Evolutionary conservation across 2,888 invertebrate species (phyloP).

Genomic region (Eristalinus aeneus): DNA sequence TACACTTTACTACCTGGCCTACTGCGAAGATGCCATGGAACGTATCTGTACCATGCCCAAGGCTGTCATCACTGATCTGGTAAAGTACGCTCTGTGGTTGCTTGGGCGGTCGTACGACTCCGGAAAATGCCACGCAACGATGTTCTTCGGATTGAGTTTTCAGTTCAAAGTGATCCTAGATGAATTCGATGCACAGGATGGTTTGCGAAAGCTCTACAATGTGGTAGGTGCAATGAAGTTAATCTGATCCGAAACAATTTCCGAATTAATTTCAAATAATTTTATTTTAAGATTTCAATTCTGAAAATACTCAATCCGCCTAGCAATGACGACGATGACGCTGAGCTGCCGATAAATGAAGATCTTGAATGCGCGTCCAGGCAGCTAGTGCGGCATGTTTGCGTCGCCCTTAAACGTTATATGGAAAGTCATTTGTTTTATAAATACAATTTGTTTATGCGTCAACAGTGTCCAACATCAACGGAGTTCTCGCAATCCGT

Average conservation of each 20-base stretch:
- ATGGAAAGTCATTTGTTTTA: slow-evolving; percentile 93
- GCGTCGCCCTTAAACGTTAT: slow-evolving; percentile 93
- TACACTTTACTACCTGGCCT: slow-evolving; percentile 97
- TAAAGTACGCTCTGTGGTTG: slow-evolving; percentile 96
- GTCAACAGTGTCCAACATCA: slow-evolving; percentile 82
- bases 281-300: slow-evolving; percentile 86
- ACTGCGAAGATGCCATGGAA: slow-evolving; percentile 99
- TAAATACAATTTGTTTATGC: slow-evolving; percentile 87
- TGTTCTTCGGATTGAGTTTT: slow-evolving; percentile 98
- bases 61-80: slow-evolving; percentile 88
- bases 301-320: slow-evolving; percentile 89
- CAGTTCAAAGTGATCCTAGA: slow-evolving; percentile 96
- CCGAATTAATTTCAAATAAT: not conserved
- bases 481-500: slow-evolving; percentile 79
- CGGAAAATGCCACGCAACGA: slow-evolving; percentile 97
- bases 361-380: slow-evolving; percentile 95
- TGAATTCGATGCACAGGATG: slow-evolving; percentile 96
- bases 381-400: slow-evolving; percentile 95
- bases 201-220: slow-evolving; percentile 95
- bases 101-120: slow-evolving; percentile 98
- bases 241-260: not conserved
- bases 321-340: slow-evolving; percentile 84
- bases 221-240: slow-evolving; percentile 82
- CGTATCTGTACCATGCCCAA: slow-evolving; percentile 93
- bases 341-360: slow-evolving; percentile 84